Percentiles rank a stretch among this genome's conserved stretches.
phyloP scores from a whole-genome alignment of 2,113 vertebrate genomes.

The zebrafish (Danio rerio) region GRCz12tu NC_133194.1:308501-309000 shows the following conservation, averaged over 20 bases:
- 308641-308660: constrained; percentile 84
- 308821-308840: neutral
- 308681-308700: constrained; percentile 87
- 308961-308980: neutral
- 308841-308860: constrained; percentile 90
- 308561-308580: too few species aligned
- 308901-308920: constrained; percentile 90
- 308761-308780: neutral
- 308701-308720: constrained; percentile 89
- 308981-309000: neutral
- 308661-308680: constrained; percentile 91
- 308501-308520: neutral
- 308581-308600: too few species aligned
- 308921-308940: constrained; percentile 54
- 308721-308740: constrained; percentile 85
- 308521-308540: too few species aligned
- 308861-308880: constrained; percentile 86
- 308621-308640: constrained; percentile 15
- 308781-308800: neutral
- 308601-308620: neutral
- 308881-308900: constrained; percentile 90
- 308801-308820: neutral
- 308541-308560: too few species aligned
- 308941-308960: neutral
- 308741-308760: neutral